These are phyloP conservation scores for Silvanus unidentatus DNA, from an alignment of 2,888 invertebrate genomes.

Conservation along the genomic window DNA sequence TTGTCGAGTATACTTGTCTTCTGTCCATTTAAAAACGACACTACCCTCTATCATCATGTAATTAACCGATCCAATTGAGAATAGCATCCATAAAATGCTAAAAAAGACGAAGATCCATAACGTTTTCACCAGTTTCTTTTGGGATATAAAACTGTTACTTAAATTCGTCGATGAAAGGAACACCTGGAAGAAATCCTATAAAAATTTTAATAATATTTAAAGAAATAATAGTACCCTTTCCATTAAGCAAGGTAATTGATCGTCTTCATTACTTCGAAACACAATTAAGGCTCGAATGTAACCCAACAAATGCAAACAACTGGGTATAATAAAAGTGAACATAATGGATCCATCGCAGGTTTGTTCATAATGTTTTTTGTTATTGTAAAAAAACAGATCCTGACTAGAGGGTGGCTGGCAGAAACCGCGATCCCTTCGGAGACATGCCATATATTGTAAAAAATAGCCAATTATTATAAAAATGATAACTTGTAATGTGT, in stretches of 20 bases:
- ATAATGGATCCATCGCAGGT: slow-evolving; percentile 65
- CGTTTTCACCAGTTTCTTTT: slow-evolving; percentile 62
- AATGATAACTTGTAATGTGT: slow-evolving; percentile 49
- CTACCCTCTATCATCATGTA: slow-evolving; percentile 59
- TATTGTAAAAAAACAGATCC: slow-evolving; percentile 6
- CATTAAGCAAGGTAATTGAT: slow-evolving; percentile 76
- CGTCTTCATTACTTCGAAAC: slow-evolving; percentile 71
- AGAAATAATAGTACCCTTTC: slow-evolving; percentile 56
- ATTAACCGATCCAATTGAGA: slow-evolving; percentile 61
- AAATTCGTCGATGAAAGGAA: slow-evolving; percentile 68
- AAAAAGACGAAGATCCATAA: slow-evolving; percentile 68
- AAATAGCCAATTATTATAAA: slow-evolving; percentile 28
- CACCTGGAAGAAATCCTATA: slow-evolving; percentile 55
- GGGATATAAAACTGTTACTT: slow-evolving; percentile 59
- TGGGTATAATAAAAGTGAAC: slow-evolving; percentile 70
- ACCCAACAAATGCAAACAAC: slow-evolving; percentile 63
- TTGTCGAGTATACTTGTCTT: slow-evolving; percentile 49
- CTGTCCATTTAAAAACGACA: slow-evolving; percentile 61
- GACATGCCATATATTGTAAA: slow-evolving; percentile 35
- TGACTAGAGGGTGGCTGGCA: slow-evolving; percentile 3
- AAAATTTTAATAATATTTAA: too few relatives aligned
- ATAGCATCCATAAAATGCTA: slow-evolving; percentile 64
- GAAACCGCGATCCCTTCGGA: slow-evolving; percentile 16
- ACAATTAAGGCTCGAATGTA: slow-evolving; percentile 69
- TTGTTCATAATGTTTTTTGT: slow-evolving; percentile 47